These are phyloP conservation scores for Nothoprocta perdicaria DNA, from an alignment of 2,113 vertebrate species.

Conservation along the genomic window DNA sequence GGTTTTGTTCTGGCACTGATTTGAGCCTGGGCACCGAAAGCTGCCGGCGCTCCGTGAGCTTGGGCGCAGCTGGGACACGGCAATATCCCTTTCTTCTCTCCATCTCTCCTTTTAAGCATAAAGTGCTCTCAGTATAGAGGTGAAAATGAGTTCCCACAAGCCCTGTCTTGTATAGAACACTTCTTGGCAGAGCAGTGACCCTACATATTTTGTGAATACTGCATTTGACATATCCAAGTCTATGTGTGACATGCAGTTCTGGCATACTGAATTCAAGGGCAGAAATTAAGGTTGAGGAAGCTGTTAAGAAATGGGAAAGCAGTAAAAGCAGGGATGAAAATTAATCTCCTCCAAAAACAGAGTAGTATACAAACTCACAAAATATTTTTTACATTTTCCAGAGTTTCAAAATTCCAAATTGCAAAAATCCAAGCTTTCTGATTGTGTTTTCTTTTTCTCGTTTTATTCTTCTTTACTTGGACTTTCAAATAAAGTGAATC, in stretches of 20 bases:
- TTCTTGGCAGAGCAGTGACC: neutral
- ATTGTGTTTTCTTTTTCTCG: neutral
- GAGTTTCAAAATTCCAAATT: neutral
- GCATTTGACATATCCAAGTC: neutral
- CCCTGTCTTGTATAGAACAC: neutral
- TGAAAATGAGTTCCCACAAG: neutral
- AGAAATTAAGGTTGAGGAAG: neutral
- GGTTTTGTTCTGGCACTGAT: neutral
- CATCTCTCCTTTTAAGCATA: neutral
- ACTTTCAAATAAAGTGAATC: neutral
- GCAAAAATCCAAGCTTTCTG: neutral
- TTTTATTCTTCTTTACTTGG: neutral
- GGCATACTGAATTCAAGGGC: neutral
- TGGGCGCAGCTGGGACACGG: neutral
- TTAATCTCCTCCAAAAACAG: neutral
- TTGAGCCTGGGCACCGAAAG: neutral
- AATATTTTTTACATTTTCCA: neutral
- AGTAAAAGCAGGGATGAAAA: constrained; percentile 10
- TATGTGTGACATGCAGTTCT: neutral
- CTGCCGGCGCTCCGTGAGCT: neutral
- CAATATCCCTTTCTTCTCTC: neutral
- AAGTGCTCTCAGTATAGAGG: neutral
- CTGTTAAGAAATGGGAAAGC: neutral
- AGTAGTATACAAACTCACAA: neutral
- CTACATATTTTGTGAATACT: neutral